Conservation (phyloP, 2,797 vertebrate genomes). For the Pseudocheirus occidentalis region DNA sequence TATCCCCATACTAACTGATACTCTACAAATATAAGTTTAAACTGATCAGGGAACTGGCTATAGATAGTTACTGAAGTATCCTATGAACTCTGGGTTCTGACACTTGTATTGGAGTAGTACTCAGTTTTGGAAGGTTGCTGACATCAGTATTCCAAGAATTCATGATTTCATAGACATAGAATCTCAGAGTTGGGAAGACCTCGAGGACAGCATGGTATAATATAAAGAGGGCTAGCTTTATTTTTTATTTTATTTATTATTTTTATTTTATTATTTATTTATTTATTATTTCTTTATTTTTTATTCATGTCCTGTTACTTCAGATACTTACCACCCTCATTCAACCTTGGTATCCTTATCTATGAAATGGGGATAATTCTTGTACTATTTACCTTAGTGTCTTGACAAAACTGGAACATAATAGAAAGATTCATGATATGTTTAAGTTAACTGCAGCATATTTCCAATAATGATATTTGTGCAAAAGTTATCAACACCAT, state of each 20-base stretch:
- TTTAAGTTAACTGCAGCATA: not conserved
- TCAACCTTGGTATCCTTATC: not conserved
- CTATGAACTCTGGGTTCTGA: not conserved
- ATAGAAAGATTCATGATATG: not conserved
- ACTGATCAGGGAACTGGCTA: not conserved
- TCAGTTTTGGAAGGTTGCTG: not conserved
- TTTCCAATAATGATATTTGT: not conserved
- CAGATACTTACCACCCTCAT: not conserved
- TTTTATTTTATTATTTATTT: too few species aligned
- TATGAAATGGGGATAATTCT: not conserved
- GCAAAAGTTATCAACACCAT: not conserved
- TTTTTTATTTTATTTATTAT: too few species aligned
- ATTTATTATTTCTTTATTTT: too few species aligned
- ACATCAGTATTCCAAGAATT: not conserved
- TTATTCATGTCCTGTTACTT: not conserved
- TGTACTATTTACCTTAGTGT: not conserved
- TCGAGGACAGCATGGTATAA: not conserved
- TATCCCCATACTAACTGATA: not conserved
- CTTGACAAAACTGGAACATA: not conserved
- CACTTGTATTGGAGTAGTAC: not conserved
- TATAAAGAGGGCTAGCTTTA: not conserved
- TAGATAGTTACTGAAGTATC: not conserved
- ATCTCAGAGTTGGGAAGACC: not conserved
- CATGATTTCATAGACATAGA: not conserved
- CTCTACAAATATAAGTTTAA: not conserved